phyloP scores from a whole-genome alignment of 2,797 vertebrate species.

The Hozukius guyotensis region DNA sequence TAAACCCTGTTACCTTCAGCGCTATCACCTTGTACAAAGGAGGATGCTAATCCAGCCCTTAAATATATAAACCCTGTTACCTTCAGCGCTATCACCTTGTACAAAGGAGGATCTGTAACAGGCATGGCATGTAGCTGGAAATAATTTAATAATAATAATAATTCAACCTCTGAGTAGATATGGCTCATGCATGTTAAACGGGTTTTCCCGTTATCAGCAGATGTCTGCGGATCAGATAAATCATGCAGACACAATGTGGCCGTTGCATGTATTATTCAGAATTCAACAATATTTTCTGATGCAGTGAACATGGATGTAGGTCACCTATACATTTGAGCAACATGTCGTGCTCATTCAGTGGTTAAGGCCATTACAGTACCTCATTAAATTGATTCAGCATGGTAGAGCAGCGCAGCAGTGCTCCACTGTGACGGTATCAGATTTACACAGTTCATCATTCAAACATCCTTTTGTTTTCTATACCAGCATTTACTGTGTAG shows the following conservation, averaged over 20 bases:
- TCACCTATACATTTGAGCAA: conserved; percentile 27
- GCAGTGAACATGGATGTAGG: conserved; percentile 22
- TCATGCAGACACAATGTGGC: background rate
- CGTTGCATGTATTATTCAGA: conserved; percentile 20
- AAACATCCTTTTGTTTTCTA: background rate
- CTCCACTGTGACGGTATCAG: background rate
- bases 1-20: background rate
- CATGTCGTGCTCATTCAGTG: conserved; percentile 24
- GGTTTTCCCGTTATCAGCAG: background rate
- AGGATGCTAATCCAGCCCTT: background rate
- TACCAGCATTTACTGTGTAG: background rate
- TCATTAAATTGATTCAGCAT: conserved; percentile 34
- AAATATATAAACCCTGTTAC: conserved; percentile 8
- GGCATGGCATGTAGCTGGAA: background rate
- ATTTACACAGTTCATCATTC: conserved; percentile 3
- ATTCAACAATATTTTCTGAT: conserved; percentile 12
- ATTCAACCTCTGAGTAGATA: background rate
- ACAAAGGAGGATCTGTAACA: background rate
- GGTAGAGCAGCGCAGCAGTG: background rate
- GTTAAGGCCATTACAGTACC: conserved; percentile 17
- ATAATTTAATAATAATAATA: background rate
- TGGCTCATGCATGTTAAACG: conserved; percentile 1
- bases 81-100: background rate
- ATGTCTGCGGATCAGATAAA: conserved; percentile 4
- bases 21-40: background rate